Conservation (phyloP, 2,888 invertebrate genomes). For the Pilophorus perplexus region DNA sequence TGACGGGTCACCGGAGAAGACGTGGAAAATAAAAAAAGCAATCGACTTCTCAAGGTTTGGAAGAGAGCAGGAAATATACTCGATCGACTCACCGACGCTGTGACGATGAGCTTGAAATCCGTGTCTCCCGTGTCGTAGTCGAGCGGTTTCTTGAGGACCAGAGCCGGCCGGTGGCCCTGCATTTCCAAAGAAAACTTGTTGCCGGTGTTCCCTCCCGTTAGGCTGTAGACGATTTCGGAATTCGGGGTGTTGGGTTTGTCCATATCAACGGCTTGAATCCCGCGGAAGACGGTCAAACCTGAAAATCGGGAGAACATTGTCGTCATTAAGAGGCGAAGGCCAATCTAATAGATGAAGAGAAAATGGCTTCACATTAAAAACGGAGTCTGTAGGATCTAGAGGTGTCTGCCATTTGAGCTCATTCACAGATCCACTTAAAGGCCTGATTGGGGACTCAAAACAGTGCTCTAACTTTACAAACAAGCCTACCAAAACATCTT, state of each 20-base stretch:
- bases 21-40: background rate
- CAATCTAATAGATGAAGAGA: background rate
- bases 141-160: slow-evolving; percentile 70
- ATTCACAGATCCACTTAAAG: no score
- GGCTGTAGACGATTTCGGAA: slow-evolving; percentile 79
- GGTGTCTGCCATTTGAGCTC: no score
- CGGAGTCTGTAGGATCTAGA: no score
- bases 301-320: slow-evolving; percentile 44
- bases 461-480: no score
- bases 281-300: slow-evolving; percentile 79
- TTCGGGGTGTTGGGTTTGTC: slow-evolving; percentile 87
- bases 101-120: slow-evolving; percentile 68
- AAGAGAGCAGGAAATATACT: background rate
- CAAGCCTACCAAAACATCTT: no score
- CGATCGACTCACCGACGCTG: slow-evolving; percentile 66
- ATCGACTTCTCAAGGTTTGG: background rate
- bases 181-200: slow-evolving; percentile 77
- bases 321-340: background rate
- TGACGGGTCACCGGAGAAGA: background rate
- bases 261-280: slow-evolving; percentile 74
- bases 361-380: no score
- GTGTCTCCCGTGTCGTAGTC: slow-evolving; percentile 80
- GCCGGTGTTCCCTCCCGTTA: slow-evolving; percentile 67
- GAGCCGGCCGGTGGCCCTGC: slow-evolving; percentile 67
- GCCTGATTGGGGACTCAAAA: no score